Conservation (phyloP, 92 coral and sea anemone species). For the Heteractis magnifica region DNA sequence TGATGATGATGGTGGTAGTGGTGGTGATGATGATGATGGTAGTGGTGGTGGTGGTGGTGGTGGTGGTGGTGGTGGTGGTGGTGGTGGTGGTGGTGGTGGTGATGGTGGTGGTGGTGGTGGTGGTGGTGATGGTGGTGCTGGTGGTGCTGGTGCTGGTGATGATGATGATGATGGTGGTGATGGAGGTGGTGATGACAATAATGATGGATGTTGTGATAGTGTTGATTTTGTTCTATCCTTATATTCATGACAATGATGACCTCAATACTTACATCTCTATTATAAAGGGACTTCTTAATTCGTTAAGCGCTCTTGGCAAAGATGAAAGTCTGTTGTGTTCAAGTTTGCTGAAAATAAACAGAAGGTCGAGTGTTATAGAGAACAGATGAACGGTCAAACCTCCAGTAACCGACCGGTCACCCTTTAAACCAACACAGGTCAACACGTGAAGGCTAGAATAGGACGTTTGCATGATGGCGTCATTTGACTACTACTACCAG, state of each 20-base stretch:
- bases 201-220: not conserved
- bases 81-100: not conserved
- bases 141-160: not conserved
- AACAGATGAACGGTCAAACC: too few species aligned
- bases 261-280: slow-evolving; percentile 14
- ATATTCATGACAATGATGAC: not conserved
- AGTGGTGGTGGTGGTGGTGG: not conserved
- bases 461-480: too few species aligned
- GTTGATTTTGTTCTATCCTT: not conserved
- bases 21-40: not conserved
- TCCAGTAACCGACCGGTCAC: too few species aligned
- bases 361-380: not conserved
- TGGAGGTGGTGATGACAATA: not conserved
- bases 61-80: not conserved
- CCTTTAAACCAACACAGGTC: not conserved
- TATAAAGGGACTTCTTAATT: not conserved
- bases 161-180: not conserved
- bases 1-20: not conserved
- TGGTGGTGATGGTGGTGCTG: not conserved
- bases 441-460: not conserved
- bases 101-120: not conserved
- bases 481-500: too few species aligned
- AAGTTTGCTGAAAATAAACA: not conserved
- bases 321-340: slow-evolving; percentile 14
- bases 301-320: slow-evolving; percentile 23